Evolutionary conservation across 2,113 vertebrate genomes (phyloP), one percentile per base, ranked within the genome.

Genomic region (Sceloporus tristichus): DNA sequence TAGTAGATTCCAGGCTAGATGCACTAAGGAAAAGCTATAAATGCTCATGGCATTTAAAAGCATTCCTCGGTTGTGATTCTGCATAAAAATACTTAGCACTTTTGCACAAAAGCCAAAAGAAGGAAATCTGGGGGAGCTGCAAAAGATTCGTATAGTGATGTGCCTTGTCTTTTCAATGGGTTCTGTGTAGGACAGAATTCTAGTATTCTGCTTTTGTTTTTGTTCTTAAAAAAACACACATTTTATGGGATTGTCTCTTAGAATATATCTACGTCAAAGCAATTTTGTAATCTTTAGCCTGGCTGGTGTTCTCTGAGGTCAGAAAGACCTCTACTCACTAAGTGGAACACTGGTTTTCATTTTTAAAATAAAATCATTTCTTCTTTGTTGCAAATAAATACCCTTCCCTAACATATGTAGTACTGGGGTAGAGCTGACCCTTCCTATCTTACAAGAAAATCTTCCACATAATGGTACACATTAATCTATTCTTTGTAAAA

Each of bases 361-460:
- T 94, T 94, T 16, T 62, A 48, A 6, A 48, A 70, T 56, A 70
- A 82, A 91, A 82, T 75, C 82, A 56, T 79, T 89, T 89, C 34
- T 59, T 94, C 21, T 81, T 93, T 93, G 89, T 88, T 68, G 88
- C 88, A 93, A 87, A 87, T 80, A 84, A 90, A 85, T 19, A 81
- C 34, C 10, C 8, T 4, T 4, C 4, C 13, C 87, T 38, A 87
- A 88, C 42, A 91, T 77, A 90, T 38, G 85, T 75, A 59, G 79
- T 54, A 7, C 14, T 16, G 90, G 23, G 27, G 84, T 75, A 79
- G 86, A 93, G 82, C 25, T 74, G 59, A 92, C 91, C 88, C n/a
- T 92, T 92, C 87, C 53, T 78, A 80, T 92, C 94, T 94, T 80
- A 62, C 85, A 93, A 88, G 82, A 90, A 70, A 88, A 0, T 89